Percentiles rank a stretch among this genome's conserved stretches.
Evolutionary conservation across 2,797 vertebrate genomes (phyloP).

Genomic region (Acipenser transmontanus): DNA sequence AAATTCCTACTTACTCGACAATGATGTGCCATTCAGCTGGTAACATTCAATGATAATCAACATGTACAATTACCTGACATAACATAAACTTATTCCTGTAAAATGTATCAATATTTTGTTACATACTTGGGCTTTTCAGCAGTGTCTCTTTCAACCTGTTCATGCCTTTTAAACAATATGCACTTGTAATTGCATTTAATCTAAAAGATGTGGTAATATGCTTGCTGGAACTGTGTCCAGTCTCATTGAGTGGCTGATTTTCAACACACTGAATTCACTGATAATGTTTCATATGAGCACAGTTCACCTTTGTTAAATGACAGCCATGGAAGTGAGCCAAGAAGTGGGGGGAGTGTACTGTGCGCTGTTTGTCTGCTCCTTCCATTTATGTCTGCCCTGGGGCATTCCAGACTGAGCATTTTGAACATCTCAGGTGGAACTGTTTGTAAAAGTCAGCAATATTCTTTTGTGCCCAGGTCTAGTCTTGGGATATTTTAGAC

Average conservation of each 20-base stretch:
- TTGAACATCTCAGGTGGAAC: conserved; percentile 27
- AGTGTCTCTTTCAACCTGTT: too few relatives aligned
- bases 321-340: conserved; percentile 26
- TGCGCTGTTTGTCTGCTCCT: conserved; percentile 26
- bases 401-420: conserved; percentile 21
- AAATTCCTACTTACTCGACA: too few relatives aligned
- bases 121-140: too few relatives aligned
- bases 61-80: too few relatives aligned
- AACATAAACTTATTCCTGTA: too few relatives aligned
- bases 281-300: conserved; percentile 27
- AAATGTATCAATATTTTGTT: too few relatives aligned
- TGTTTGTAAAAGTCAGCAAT: conserved; percentile 43
- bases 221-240: conserved; percentile 19
- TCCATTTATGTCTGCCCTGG: conserved; percentile 29
- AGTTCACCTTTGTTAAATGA: conserved; percentile 21
- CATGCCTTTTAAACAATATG: too few relatives aligned
- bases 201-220: not conserved
- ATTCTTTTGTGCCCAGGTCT: conserved; percentile 42
- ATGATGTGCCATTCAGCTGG: too few relatives aligned
- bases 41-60: too few relatives aligned
- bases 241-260: conserved; percentile 17
- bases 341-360: not conserved
- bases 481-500: conserved; percentile 41
- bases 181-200: too few relatives aligned
- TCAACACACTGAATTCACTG: conserved; percentile 2